phyloP scores from a whole-genome alignment of 2,113 vertebrate species.

The Nycticebus coucang region DNA sequence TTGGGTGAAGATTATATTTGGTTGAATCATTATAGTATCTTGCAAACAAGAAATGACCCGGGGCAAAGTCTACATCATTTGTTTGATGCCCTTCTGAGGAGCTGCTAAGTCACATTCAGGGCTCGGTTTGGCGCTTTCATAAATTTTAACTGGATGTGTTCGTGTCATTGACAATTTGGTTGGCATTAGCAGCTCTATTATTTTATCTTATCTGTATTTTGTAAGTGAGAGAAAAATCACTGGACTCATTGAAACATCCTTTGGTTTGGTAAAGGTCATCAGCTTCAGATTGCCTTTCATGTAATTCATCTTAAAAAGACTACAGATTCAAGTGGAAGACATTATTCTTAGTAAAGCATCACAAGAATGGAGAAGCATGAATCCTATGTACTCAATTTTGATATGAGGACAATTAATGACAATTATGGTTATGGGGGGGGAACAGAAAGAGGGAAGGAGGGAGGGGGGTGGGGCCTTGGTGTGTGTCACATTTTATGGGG shows the following conservation, averaged over 20 bases:
- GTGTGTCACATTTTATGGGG: too few species aligned
- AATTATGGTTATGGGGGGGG: too few species aligned
- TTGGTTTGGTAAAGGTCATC: background rate
- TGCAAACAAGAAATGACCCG: background rate
- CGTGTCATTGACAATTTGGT: background rate
- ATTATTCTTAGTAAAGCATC: too few species aligned
- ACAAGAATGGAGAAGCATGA: too few species aligned
- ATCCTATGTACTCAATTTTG: too few species aligned
- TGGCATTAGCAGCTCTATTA: background rate
- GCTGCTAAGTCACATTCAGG: background rate
- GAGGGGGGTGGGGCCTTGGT: too few species aligned
- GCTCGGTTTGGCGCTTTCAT: background rate
- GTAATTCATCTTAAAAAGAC: background rate
- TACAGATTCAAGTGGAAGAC: too few species aligned
- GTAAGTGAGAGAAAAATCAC: background rate
- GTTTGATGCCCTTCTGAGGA: background rate
- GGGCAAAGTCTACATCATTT: background rate
- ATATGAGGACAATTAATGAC: too few species aligned
- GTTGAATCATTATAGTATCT: background rate
- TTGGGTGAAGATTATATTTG: background rate
- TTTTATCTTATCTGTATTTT: slow-evolving; percentile 28
- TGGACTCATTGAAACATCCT: background rate
- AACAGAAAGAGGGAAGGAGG: too few species aligned
- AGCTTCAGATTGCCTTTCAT: background rate
- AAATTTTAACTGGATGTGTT: background rate